Evolutionary conservation across 2,797 vertebrate genomes (phyloP).

Genomic region (Paedocypris micromegethes): DNA sequence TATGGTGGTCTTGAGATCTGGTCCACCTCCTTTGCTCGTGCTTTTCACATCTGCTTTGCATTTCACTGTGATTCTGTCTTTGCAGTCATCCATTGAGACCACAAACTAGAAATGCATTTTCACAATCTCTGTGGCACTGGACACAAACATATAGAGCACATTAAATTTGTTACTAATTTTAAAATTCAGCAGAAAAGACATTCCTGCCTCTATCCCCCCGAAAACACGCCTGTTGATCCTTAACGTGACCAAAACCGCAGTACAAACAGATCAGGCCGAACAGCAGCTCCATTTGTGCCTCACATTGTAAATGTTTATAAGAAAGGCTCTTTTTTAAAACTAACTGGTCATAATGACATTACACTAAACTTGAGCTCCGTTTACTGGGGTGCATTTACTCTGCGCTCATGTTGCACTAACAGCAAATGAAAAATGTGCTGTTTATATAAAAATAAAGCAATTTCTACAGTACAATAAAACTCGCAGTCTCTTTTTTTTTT

Average conservation of each 20-base stretch:
- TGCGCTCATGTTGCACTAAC: constrained; percentile 17
- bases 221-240: constrained; percentile 68
- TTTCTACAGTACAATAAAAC: constrained; percentile 8
- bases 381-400: constrained; percentile 41
- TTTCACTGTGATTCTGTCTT: constrained; percentile 65
- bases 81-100: constrained; percentile 76
- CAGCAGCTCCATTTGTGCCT: constrained; percentile 69
- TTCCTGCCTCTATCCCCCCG: constrained; percentile 73
- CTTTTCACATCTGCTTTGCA: constrained; percentile 69
- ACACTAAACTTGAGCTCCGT: constrained; percentile 55
- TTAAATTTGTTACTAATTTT: constrained; percentile 96
- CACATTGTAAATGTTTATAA: constrained; percentile 74
- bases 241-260: constrained; percentile 77
- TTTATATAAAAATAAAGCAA: not conserved
- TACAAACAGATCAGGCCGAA: constrained; percentile 81
- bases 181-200: constrained; percentile 73
- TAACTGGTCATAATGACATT: constrained; percentile 70
- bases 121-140: constrained; percentile 74
- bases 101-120: constrained; percentile 79
- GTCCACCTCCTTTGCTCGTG: constrained; percentile 45
- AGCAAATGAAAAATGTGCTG: constrained; percentile 2
- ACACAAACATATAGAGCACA: constrained; percentile 76
- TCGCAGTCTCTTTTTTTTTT: too few species aligned
- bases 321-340: constrained; percentile 68
- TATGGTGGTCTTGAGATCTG: constrained; percentile 55